Evolutionary conservation across 1,140 invertebrate species (phyloP), one percentile per base, ranked within the genome.

Genomic region (Colletes latitarsis): DNA sequence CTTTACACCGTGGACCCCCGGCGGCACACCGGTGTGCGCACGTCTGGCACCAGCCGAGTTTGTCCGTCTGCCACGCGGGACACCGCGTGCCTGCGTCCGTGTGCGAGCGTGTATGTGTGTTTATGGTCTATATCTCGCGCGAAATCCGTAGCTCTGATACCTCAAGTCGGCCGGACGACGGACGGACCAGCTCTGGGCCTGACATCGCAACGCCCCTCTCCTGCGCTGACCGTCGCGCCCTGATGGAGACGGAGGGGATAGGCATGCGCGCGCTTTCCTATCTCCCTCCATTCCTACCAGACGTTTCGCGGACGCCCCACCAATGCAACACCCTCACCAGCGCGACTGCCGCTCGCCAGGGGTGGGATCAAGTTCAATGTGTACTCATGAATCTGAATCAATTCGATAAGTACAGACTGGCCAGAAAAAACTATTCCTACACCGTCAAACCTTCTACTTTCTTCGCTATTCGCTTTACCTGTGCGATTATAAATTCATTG

Each of bases 151-250:
- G 87, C 89, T 92, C 88, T 76, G 88, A 86, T 88, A 82, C 88
- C 81, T 90, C 89, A 88, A 91, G 91, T 93, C 93, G 91, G 93
- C 92, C 92, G 93, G 92, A 93, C 92, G 92, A 91, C 91, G 87
- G 87, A 85, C 88, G 85, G 85, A 84, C 79, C 86, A 86, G 87
- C 87, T 83, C 86, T 83, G 83, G 86, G 77, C 78, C 87, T 76
- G 85, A 87, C 86, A 66, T 79, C 73, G 75, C 62, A 71, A 39
- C 77, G 73, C 80, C 82, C 87, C 87, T 88, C 86, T 88, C 86
- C 79, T 60, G 82, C 77, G 74, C 74, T 82, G 30, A 19, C 55
- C 49, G 73, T 58, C 83, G 71, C 57, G 46, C 12, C 12, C 6
- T 58, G 19, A 57, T 64, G 67, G 81, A 77, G 82, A 21, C 75